Base-by-base conservation (phyloP, 2,888 invertebrate species). In the Eurois occulta region DNA sequence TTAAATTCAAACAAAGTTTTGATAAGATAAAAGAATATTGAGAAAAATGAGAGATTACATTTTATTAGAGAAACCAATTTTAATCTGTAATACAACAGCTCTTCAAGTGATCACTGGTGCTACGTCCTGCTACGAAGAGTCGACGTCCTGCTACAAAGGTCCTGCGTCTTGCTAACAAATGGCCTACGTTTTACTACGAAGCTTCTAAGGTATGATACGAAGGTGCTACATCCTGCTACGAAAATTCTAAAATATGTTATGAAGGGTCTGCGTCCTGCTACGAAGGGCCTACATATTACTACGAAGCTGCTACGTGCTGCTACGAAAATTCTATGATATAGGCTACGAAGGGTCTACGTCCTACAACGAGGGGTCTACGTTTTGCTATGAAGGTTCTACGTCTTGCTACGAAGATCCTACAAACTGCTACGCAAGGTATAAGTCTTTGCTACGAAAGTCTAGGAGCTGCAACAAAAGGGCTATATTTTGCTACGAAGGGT, bases 281-380 rank as follows among this genome's bases (percentile, higher is more conserved):
- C 4, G 4, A 28, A 38, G n/a, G 10, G 18, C 18, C 10, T 48
- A 38, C 28, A 11, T 0, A 1, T 0, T 35, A 8, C 46, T 60
- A 24, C 16, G 4, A 28, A 0, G 4, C 2, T 0, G 5, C 46
- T 75, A 21, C 8, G 21, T 1, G 0, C 0, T 28, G n/a, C 11
- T 35, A 65, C 21, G 13, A 52, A 48, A 3, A 6, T 8, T 24
- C 75, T 48, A 32, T 8, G 7, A n/a, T n/a, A 1, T 0, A 0
- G 24, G 21, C 73, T 74, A 58, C 28, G 2, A 35, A n/a, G 5
- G 1, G 1, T 3, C 35, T 35, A n/a, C n/a, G 28, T 2, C 28
- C 18, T 60, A 18, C 28, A 60, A 58, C n/a, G 35, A 46, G 18
- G 7, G 1, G 0, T 0, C 58, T 32, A 64, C 8, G 16, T 1